phyloP scores from a whole-genome alignment of 1,140 invertebrate genomes.

The Sitobion miscanthi region DNA sequence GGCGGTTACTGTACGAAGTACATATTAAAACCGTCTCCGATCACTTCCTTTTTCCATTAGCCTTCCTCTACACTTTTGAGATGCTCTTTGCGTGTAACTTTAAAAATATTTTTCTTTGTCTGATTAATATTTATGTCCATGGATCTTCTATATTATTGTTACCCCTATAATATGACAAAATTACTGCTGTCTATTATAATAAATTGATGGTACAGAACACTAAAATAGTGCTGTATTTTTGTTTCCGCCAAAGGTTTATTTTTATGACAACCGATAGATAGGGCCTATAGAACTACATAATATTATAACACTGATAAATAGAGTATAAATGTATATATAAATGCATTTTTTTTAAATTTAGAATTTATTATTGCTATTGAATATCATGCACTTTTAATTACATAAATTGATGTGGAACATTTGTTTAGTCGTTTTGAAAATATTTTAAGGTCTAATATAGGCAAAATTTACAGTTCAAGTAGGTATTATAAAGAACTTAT shows the following conservation, averaged over 20 bases:
- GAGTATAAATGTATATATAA: no score
- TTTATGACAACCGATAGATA: not conserved
- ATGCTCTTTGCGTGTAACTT: not conserved
- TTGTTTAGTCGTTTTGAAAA: no score
- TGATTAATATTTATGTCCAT: not conserved
- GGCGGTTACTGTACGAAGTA: not conserved
- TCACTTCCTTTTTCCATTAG: not conserved
- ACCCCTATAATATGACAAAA: not conserved
- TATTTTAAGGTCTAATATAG: no score
- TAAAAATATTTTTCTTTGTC: not conserved
- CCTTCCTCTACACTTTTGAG: not conserved
- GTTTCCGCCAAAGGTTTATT: not conserved
- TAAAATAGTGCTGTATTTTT: not conserved
- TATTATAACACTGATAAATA: no score
- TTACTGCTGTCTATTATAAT: not conserved
- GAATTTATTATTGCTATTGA: no score
- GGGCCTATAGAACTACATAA: not conserved
- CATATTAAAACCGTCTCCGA: not conserved
- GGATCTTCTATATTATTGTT: not conserved
- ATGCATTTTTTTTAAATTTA: no score
- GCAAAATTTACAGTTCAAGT: no score
- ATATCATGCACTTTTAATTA: no score
- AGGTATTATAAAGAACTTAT: no score
- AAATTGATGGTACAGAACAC: not conserved
- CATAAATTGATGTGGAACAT: no score